Base-by-base conservation (phyloP, 2,888 invertebrate genomes). In the Anoncus sp. region DNA sequence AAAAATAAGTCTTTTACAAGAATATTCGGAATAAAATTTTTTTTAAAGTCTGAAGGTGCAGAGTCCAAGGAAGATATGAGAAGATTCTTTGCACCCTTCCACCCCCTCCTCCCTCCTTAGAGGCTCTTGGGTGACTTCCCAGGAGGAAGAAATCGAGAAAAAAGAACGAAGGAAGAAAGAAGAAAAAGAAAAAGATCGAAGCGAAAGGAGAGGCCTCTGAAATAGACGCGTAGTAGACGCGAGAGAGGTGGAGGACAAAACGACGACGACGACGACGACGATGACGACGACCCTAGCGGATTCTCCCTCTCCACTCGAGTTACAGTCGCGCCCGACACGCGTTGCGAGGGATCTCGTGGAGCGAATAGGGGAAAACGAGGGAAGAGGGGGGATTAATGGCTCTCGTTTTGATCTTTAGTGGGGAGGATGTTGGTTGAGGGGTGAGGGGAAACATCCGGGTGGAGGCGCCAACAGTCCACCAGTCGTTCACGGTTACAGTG, bases 201-300 rank as follows among this genome's bases (percentile, higher is more conserved):
- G 59, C 70, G 62, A 55, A 69, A 71, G 78, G 65, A 76, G 77
- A 72, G 22, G 78, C 66, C 55, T 71, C 55, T 57, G 62, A 78
- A 78, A 69, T 66, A 63, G 73, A 74, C 69, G 77, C 75, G 81
- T 74, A 80, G 77, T 77, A 75, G 75, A 69, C 59, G 75, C 62
- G 76, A 71, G 69, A 66, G 75, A 70, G n/a, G n/a, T 75, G 75
- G 75, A 75, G 73, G 75, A 40, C 20, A 45, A 24, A 40, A 43
- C 27, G 45, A 62, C 22, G 78, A 47, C 16, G 73, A 77, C 18
- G 63, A 49, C 27, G 49, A 80, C 79, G 84, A 79, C 72, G 81
- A 77, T 60, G 77, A 70, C 51, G 70, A 31, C 16, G 38, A 24
- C 63, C 43, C 66, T 53, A 59, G 53, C 63, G 49, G 47, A 24